Conservation (phyloP, 2,888 invertebrate species). For the Plemyria rubiginata region DNA sequence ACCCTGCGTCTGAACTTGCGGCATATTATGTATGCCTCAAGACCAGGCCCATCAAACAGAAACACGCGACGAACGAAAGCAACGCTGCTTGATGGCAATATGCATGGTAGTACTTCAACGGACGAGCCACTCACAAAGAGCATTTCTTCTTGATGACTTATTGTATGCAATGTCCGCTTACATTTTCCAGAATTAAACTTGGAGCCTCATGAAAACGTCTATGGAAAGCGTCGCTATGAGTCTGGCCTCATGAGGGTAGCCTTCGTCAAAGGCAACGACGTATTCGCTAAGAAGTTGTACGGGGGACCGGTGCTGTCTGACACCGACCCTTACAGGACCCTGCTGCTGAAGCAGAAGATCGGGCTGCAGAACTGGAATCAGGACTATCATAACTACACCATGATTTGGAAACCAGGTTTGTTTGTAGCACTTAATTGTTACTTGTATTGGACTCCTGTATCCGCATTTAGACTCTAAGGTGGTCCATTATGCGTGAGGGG, state of each 20-base stretch:
- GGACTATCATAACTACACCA: slow-evolving; percentile 87
- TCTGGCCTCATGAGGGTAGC: slow-evolving; percentile 91
- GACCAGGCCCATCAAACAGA: too few species aligned
- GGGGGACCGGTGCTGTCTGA: slow-evolving; percentile 72
- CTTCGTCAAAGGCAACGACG: slow-evolving; percentile 87
- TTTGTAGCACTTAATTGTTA: not conserved
- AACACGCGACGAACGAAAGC: too few species aligned
- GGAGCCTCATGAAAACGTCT: slow-evolving; percentile 87
- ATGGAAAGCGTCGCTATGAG: slow-evolving; percentile 85
- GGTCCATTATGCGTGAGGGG: too few species aligned
- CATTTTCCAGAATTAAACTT: slow-evolving; percentile 85
- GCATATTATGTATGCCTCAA: too few species aligned
- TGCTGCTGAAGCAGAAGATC: slow-evolving; percentile 65
- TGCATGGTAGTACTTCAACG: too few species aligned
- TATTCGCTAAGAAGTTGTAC: slow-evolving; percentile 64
- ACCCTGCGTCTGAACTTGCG: too few species aligned
- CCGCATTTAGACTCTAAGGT: too few species aligned
- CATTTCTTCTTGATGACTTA: too few species aligned
- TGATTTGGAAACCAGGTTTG: slow-evolving; percentile 87
- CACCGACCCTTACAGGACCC: slow-evolving; percentile 72
- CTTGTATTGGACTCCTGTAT: too few species aligned
- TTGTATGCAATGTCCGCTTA: too few species aligned
- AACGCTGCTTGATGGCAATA: too few species aligned
- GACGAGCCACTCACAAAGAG: too few species aligned
- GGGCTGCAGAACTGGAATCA: slow-evolving; percentile 82